A percentile compares a stretch with the other conserved stretches of the same genome.
phyloP scores from a whole-genome alignment of 2,888 invertebrate genomes.

The Lasioglossum leucozonium region DNA sequence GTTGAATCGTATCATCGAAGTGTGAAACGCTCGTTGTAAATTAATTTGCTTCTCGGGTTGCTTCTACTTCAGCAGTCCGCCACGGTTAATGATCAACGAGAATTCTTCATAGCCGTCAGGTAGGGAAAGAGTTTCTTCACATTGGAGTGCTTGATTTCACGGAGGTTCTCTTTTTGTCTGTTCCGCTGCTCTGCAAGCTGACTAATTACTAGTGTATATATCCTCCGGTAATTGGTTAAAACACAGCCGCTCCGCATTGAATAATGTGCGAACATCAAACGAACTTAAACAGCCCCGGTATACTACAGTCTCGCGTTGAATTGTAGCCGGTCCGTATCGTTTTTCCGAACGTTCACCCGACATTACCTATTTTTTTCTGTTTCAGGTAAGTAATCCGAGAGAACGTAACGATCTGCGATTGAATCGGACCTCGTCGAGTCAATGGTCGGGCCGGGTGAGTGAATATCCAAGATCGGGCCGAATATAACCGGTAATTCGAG shows the following conservation, averaged over 20 bases:
- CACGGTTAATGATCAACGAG: conserved; percentile 15
- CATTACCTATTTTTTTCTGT: not conserved
- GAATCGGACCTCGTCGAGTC: not conserved
- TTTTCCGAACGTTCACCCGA: too few relatives aligned
- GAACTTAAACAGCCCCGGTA: not conserved
- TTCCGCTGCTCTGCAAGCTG: not conserved
- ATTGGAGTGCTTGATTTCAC: not conserved
- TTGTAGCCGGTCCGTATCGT: too few relatives aligned
- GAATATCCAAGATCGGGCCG: not conserved
- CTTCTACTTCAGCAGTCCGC: not conserved
- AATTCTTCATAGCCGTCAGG: not conserved
- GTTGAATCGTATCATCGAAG: conserved; percentile 13
- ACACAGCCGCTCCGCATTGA: not conserved
- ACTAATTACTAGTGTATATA: not conserved
- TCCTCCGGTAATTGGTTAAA: not conserved
- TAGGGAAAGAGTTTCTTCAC: conserved; percentile 8
- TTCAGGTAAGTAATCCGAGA: conserved; percentile 1
- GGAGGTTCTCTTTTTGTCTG: not conserved
- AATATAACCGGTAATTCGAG: not conserved
- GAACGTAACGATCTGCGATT: not conserved
- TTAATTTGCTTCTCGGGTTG: conserved; percentile 1
- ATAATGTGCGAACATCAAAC: not conserved
- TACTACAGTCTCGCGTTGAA: not conserved
- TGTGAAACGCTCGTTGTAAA: conserved; percentile 18
- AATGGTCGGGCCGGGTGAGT: too few relatives aligned